A percentile compares a stretch with the other conserved stretches of the same genome.
phyloP scores from a whole-genome alignment of 2,797 vertebrate genomes.

The Mastacembelus armatus region DNA sequence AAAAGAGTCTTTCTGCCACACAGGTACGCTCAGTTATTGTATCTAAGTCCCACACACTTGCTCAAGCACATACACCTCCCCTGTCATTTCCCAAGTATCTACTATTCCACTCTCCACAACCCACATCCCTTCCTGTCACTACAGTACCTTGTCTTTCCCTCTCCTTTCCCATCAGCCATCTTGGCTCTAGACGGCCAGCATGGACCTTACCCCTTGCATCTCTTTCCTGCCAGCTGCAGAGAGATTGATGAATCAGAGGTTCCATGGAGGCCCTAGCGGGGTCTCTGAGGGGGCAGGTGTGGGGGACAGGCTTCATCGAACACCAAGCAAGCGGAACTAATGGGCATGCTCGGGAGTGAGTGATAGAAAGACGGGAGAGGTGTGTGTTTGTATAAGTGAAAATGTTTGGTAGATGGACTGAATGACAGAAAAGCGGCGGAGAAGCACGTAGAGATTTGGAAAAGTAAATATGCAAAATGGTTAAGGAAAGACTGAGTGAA shows the following conservation, averaged over 20 bases:
- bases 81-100: constrained; percentile 25
- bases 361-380: constrained; percentile 24
- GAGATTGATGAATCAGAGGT: constrained; percentile 76
- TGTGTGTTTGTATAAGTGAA: constrained; percentile 34
- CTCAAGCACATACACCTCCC: constrained; percentile 1
- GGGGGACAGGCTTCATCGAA: constrained; percentile 74
- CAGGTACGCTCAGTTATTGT: constrained; percentile 45
- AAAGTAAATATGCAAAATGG: constrained; percentile 21
- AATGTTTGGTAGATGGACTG: constrained; percentile 21
- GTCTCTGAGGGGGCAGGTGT: constrained; percentile 54
- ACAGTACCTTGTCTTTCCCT: constrained; percentile 22
- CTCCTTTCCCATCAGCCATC: constrained; percentile 58
- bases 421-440: constrained; percentile 7
- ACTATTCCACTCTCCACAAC: constrained; percentile 4
- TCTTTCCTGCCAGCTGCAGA: constrained; percentile 65
- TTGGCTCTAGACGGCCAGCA: constrained; percentile 56
- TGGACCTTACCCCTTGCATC: constrained; percentile 57
- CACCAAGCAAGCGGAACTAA: constrained; percentile 81
- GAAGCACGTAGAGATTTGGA: background rate
- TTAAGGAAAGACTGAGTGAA: constrained; percentile 12
- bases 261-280: constrained; percentile 55
- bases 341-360: constrained; percentile 65
- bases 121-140: background rate
- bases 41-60: constrained; percentile 19
- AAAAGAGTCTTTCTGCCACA: constrained; percentile 1